Evolutionary conservation across 2,113 vertebrate genomes (phyloP), one percentile per base, ranked within the genome.

Genomic region (Triplophysa tibetana): DNA sequence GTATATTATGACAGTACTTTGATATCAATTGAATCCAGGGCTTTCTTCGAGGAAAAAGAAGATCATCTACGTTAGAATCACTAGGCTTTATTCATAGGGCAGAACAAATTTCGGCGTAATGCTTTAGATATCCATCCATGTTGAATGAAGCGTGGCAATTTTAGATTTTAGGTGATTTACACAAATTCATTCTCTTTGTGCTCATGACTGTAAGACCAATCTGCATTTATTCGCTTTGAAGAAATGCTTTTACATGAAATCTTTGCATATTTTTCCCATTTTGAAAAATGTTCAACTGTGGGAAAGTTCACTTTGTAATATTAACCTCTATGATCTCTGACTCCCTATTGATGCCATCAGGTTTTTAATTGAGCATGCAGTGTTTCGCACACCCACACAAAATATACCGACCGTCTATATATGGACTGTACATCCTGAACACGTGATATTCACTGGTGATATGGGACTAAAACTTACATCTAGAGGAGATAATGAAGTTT

Each of bases 401-500:
- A n/a, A 56, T 54, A 61, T 38, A 23, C n/a, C 54, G 21, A 61
- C 13, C 13, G 38, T 19, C 70, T 73, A 54, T 50, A 54, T 60
- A 56, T 13, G 11, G 33, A 64, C 45, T 79, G 21, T 61, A 21
- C 68, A 58, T 58, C 63, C 33, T 11, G 26, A 78, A 29, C 23
- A 81, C 58, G 61, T 77, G 24, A 54, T 50, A 26, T 70, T 52
- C 52, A 52, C 54, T 61, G 29, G 26, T 9, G 62, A 63, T 58
- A 67, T 26, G 68, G 70, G 29, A 69, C 26, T 56, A 26, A 38
- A 26, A 54, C 29, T 66, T 10, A 48, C 63, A 82, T 54, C 16
- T 6, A 66, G 62, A 56, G 29, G 24, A 64, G 80, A 70, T 79
- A 79, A 85, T 83, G 68, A 85, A 62, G 62, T 29, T 41, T 76